Evolutionary conservation across 64 coral and sea anemone species (phyloP).

Genomic region (Dendrophyllia cribrosa): DNA sequence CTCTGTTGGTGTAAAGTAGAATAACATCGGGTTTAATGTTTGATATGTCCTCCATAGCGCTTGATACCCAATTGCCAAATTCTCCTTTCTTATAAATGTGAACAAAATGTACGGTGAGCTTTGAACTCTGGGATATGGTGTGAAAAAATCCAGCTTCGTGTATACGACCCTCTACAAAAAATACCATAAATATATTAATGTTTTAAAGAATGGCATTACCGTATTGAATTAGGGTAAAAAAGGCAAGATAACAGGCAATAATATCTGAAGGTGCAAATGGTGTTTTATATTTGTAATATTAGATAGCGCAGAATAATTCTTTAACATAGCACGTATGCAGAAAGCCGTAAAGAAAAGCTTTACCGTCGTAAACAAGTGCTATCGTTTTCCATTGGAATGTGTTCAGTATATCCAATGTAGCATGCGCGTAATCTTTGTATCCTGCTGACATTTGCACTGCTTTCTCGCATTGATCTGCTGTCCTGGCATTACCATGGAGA

Average conservation of each 20-base stretch:
- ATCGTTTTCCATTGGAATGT: not conserved
- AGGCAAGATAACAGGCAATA: not conserved
- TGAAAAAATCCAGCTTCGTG: conserved; percentile 34
- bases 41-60: not conserved
- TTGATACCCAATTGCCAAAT: not conserved
- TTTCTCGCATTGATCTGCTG: not conserved
- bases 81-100: not conserved
- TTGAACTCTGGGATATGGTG: not conserved
- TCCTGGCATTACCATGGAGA: not conserved
- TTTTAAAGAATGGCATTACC: too few species aligned
- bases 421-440: conserved; percentile 5
- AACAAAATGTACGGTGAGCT: conserved; percentile 19
- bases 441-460: not conserved
- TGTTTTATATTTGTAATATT: too few species aligned
- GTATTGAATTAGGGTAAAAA: not conserved
- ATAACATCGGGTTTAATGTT: conserved; percentile 32
- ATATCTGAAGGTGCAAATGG: too few species aligned
- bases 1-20: conserved; percentile 30
- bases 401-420: not conserved
- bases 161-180: not conserved
- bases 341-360: not conserved
- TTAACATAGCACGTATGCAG: not conserved
- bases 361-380: not conserved
- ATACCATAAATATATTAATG: not conserved
- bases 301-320: not conserved